Base-by-base conservation (phyloP, 2,888 invertebrate genomes). In the Brassicogethes aeneus region DNA sequence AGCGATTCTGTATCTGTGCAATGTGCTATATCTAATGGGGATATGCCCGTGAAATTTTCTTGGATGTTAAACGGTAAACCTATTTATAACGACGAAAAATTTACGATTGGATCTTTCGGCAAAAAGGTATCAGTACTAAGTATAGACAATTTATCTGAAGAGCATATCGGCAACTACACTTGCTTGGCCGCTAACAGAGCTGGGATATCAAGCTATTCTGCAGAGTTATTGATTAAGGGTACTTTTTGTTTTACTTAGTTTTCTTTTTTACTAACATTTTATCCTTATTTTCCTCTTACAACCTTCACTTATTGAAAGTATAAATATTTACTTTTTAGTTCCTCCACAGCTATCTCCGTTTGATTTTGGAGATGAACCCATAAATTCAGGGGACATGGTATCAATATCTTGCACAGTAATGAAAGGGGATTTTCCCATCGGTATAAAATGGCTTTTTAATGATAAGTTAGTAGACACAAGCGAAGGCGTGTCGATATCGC, bases 351-450 rank as follows among this genome's bases (percentile, higher is more conserved):
- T 52, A 75, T 32, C 37, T 2, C 42, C 45, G 10, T 46, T 46
- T 34, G 71, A 77, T 51, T 83, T 84, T 23, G 23, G 23, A 23
- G 5, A 23, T 23, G 23, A 23, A 7, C 5, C 10, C 5, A 5
- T 63, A 81, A 79, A 78, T 62, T 78, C 77, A 46, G 82, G 81
- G 40, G 80, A 82, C 62, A 74, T 77, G 34, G 75, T 78, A 35
- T 78, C 79, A 61, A 73, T 78, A 37, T 74, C 73, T 36, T 82
- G 82, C 62, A 75, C 77, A 50, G 75, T 78, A 37, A 75, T 76
- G 40, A 78, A 80, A 64, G 83, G 85, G 45, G 85, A 86, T 67
- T 70, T 77, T 41, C 85, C 85, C 2, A 71, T 85, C 60, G 73
- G 72, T 40, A 77, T 85, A 42, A 69, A 71, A 17, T 85, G 85